Conservation (phyloP, 2,113 vertebrate genomes). For the Vimba vimba region DNA sequence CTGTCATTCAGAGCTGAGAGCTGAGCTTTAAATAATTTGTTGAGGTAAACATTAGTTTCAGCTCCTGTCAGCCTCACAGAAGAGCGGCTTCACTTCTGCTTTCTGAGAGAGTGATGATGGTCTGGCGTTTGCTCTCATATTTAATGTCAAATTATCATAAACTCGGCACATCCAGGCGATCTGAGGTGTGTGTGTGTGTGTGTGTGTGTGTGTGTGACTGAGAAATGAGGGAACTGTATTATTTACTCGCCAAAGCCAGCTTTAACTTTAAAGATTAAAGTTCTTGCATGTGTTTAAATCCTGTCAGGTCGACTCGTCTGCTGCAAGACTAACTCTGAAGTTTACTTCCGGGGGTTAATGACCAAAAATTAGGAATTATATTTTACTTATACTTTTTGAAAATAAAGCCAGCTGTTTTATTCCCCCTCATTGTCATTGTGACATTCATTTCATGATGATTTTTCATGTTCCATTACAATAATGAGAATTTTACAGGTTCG, state of each 20-base stretch:
- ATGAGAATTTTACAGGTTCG: not conserved
- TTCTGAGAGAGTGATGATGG: not conserved
- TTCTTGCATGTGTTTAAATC: not conserved
- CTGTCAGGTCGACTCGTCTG: not conserved
- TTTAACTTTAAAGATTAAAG: not conserved
- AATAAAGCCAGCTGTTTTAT: not conserved
- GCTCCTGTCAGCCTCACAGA: slow-evolving; percentile 46
- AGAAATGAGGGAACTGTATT: not conserved
- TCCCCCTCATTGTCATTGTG: not conserved
- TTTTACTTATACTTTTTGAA: not conserved
- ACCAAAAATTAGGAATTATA: not conserved
- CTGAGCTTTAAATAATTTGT: slow-evolving; percentile 56
- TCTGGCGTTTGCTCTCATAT: not conserved
- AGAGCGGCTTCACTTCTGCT: not conserved
- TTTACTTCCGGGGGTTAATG: not conserved
- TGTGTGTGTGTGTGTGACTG: not conserved
- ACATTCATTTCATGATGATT: not conserved
- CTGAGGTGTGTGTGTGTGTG: not conserved
- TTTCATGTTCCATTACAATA: not conserved
- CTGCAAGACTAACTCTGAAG: not conserved
- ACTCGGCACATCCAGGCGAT: not conserved
- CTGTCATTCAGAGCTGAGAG: too few relatives aligned
- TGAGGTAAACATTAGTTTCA: slow-evolving; percentile 56
- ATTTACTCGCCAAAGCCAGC: not conserved
- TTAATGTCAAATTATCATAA: not conserved